Percentiles rank a stretch among this genome's conserved stretches.
phyloP scores from a whole-genome alignment of 2,888 invertebrate species.

The Nymphalis urticae region DNA sequence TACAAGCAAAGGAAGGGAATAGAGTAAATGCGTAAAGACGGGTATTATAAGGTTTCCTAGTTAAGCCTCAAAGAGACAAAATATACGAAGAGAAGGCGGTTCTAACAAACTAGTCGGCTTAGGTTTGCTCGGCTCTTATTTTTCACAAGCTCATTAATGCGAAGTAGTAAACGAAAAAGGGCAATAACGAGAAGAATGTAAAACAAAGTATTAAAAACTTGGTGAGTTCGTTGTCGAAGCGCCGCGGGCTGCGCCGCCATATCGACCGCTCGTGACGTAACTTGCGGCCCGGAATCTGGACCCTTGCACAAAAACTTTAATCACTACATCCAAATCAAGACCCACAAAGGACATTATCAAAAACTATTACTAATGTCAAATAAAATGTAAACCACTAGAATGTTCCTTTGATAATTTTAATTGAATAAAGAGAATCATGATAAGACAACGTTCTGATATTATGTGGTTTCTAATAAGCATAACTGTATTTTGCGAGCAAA shows the following conservation, averaged over 20 bases:
- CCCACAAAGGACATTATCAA: neutral
- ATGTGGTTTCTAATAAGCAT: too few species aligned
- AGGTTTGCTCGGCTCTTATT: slow-evolving; percentile 8
- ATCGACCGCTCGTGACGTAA: slow-evolving; percentile 69
- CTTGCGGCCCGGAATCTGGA: slow-evolving; percentile 41
- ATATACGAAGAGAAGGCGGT: neutral
- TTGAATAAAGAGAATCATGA: too few species aligned
- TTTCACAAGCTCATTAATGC: slow-evolving; percentile 27
- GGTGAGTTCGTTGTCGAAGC: slow-evolving; percentile 49
- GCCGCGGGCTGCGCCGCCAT: slow-evolving; percentile 56
- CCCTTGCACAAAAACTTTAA: slow-evolving; percentile 36
- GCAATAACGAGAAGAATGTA: slow-evolving; percentile 46
- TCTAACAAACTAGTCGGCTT: slow-evolving; percentile 6
- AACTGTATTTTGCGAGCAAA: too few species aligned
- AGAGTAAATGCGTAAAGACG: slow-evolving; percentile 8
- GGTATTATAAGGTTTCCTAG: slow-evolving; percentile 7
- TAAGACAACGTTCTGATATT: too few species aligned
- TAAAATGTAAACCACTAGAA: too few species aligned
- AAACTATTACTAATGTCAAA: too few species aligned
- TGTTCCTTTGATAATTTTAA: too few species aligned
- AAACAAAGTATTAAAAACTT: slow-evolving; percentile 59
- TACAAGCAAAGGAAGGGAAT: neutral
- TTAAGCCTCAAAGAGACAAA: slow-evolving; percentile 20
- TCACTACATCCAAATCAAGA: slow-evolving; percentile 18
- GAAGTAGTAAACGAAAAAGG: slow-evolving; percentile 36